Conservation (phyloP, 2,888 invertebrate species). For the Netelia melanura region DNA sequence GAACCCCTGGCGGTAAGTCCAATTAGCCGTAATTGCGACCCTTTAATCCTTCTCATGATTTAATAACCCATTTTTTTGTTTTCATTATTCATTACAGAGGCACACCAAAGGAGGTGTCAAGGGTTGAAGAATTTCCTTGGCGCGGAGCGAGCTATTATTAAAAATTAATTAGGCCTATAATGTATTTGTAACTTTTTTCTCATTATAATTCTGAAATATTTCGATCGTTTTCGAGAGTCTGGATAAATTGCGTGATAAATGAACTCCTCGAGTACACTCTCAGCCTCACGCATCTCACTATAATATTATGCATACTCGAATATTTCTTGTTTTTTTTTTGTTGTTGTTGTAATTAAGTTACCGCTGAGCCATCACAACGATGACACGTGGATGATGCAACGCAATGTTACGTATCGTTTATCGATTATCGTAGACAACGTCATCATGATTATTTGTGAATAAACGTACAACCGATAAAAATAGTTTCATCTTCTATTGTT, state of each 20-base stretch:
- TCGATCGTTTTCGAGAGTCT: slow-evolving; percentile 38
- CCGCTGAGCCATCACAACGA: neutral
- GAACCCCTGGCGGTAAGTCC: slow-evolving; percentile 74
- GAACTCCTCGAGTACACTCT: slow-evolving; percentile 1
- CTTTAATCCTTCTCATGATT: no score
- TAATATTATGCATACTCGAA: slow-evolving; percentile 1
- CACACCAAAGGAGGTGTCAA: slow-evolving; percentile 73
- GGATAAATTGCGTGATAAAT: slow-evolving; percentile 6
- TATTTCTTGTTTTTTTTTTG: neutral
- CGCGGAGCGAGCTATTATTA: slow-evolving; percentile 67
- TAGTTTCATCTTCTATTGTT: neutral
- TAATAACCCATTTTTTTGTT: neutral
- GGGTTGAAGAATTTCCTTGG: slow-evolving; percentile 64
- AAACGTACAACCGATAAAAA: neutral
- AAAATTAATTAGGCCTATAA: slow-evolving; percentile 73
- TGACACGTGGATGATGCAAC: slow-evolving; percentile 54
- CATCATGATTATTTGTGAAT: neutral
- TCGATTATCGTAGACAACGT: slow-evolving; percentile 62
- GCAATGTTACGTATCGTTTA: slow-evolving; percentile 43
- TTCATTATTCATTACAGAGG: slow-evolving; percentile 75
- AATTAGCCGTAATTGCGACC: neutral
- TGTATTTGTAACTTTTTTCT: slow-evolving; percentile 76
- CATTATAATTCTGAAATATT: slow-evolving; percentile 64
- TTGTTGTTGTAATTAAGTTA: neutral
- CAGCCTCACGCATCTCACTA: slow-evolving; percentile 36